Evolutionary conservation across 2,113 vertebrate species (phyloP).

Genomic region (Dicentrarchus labrax): DNA sequence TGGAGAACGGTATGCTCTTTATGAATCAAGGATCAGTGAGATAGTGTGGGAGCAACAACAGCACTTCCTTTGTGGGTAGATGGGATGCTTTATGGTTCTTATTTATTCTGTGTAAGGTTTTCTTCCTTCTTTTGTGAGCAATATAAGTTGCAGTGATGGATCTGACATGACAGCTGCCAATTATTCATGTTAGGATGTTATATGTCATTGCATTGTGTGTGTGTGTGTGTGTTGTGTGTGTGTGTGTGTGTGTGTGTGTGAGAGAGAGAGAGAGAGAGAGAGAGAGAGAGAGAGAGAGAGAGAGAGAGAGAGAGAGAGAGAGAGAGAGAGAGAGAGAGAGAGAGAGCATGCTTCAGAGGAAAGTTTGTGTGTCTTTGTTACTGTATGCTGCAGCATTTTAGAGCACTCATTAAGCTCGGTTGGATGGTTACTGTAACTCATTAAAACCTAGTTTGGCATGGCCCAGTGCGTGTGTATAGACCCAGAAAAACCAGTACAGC

Average conservation of each 20-base stretch:
- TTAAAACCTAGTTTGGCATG: slow-evolving; percentile 57
- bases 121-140: not conserved
- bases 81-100: slow-evolving; percentile 33
- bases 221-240: not conserved
- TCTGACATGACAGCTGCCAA: slow-evolving; percentile 28
- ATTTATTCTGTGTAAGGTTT: not conserved
- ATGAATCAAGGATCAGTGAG: slow-evolving; percentile 56
- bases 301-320: too few species aligned
- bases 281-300: too few species aligned
- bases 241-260: too few species aligned
- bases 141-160: not conserved
- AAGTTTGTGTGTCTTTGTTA: slow-evolving; percentile 19
- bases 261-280: too few species aligned
- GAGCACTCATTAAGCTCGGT: slow-evolving; percentile 53
- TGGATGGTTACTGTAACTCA: slow-evolving; percentile 61
- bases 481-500: slow-evolving; percentile 39
- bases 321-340: too few species aligned
- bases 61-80: slow-evolving; percentile 46
- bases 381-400: not conserved
- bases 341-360: slow-evolving; percentile 11
- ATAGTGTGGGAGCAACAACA: slow-evolving; percentile 41
- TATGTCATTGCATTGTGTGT: slow-evolving; percentile 15
- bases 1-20: slow-evolving; percentile 55
- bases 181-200: slow-evolving; percentile 8
- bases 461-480: slow-evolving; percentile 39